phyloP scores from a whole-genome alignment of 2,888 invertebrate species.

The Euplexia lucipara region DNA sequence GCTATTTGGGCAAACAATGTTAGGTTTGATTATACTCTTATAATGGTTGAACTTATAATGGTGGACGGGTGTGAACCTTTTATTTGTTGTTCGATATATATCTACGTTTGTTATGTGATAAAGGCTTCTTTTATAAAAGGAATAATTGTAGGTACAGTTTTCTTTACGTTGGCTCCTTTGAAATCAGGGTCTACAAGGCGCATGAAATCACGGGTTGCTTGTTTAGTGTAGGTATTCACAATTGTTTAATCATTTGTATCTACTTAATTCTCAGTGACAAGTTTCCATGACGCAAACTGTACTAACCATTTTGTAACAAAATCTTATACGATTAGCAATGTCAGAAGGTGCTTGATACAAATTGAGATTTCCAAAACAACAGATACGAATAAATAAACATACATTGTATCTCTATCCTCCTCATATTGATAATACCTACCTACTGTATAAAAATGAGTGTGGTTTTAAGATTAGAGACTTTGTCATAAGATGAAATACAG shows the following conservation, averaged over 20 bases:
- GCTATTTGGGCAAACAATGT: background rate
- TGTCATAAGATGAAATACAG: background rate
- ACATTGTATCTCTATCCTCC: background rate
- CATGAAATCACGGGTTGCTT: no score
- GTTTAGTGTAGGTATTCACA: no score
- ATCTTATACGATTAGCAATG: constrained; percentile 18
- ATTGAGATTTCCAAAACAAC: background rate
- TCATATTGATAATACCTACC: background rate
- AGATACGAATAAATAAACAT: background rate
- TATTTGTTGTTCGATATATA: constrained; percentile 24
- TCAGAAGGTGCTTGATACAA: background rate
- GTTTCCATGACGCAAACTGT: background rate
- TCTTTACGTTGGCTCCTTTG: no score
- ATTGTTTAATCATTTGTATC: no score
- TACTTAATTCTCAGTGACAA: no score
- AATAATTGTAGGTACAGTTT: constrained; percentile 3
- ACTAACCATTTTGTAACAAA: constrained; percentile 11
- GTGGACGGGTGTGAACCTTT: constrained; percentile 16
- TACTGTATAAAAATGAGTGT: background rate
- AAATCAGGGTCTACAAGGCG: no score
- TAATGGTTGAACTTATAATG: constrained; percentile 11
- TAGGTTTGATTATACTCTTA: constrained; percentile 17
- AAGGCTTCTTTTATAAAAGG: constrained; percentile 7
- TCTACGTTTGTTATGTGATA: constrained; percentile 15
- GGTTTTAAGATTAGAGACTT: background rate